These are phyloP conservation scores for Henricia sp. DNA, from an alignment of 53 echinoderm and acorn worm species.

Conservation along the genomic window DNA sequence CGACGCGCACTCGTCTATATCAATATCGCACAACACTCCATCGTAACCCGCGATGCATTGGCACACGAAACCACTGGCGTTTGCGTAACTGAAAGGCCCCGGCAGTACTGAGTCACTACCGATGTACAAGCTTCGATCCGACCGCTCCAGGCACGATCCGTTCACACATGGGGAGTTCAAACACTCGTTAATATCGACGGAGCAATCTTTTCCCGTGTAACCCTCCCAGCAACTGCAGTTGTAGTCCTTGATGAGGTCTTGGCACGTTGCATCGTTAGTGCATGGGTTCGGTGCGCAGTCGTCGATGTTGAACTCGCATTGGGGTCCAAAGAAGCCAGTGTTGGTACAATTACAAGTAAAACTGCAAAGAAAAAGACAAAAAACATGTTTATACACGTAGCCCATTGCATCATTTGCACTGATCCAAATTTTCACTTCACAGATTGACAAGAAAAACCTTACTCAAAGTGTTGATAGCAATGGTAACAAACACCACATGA, in stretches of 20 bases:
- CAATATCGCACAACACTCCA: constrained; percentile 60
- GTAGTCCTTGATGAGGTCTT: constrained; percentile 66
- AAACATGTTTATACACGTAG: no score
- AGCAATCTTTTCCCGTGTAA: constrained; percentile 73
- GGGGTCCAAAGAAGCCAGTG: constrained; percentile 68
- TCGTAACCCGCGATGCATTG: constrained; percentile 64
- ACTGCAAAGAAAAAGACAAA: constrained; percentile 15
- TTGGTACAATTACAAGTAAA: constrained; percentile 73
- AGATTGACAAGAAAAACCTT: no score
- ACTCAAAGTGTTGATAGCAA: no score
- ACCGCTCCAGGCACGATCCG: constrained; percentile 67
- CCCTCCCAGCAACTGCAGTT: constrained; percentile 77
- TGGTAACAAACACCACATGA: no score
- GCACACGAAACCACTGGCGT: constrained; percentile 77
- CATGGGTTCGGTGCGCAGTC: constrained; percentile 77
- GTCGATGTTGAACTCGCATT: constrained; percentile 79
- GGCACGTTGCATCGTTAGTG: constrained; percentile 72
- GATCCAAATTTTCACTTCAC: no score
- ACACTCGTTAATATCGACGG: constrained; percentile 75
- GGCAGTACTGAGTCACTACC: constrained; percentile 40
- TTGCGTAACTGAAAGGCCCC: constrained; percentile 69
- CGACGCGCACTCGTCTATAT: constrained; percentile 83
- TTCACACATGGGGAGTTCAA: constrained; percentile 63
- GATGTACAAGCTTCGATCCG: constrained; percentile 61
- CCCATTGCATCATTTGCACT: no score